Evolutionary conservation across 2,888 invertebrate genomes (phyloP).

Genomic region (Linyphia triangularis): DNA sequence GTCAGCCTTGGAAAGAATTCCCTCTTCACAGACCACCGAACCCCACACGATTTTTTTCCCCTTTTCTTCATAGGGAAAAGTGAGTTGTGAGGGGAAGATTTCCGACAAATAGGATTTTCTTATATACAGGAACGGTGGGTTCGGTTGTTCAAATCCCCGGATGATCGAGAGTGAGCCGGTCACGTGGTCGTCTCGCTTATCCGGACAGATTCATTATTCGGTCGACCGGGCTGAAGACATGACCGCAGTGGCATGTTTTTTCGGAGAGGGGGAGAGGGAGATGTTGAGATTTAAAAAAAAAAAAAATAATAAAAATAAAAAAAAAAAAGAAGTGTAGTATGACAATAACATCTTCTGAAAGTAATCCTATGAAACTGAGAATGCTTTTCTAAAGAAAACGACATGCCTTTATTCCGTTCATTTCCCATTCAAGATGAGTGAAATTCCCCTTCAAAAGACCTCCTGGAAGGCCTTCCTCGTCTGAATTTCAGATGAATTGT

Average conservation of each 20-base stretch:
- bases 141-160: constrained; percentile 40
- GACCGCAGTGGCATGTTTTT: neutral
- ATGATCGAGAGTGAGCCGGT: constrained; percentile 37
- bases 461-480: no score
- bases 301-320: no score
- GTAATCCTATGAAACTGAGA: no score
- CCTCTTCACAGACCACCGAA: neutral
- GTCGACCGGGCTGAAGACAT: constrained; percentile 8
- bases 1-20: constrained; percentile 22
- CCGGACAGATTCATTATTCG: constrained; percentile 32
- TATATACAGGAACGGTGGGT: neutral
- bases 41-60: neutral
- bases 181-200: constrained; percentile 23
- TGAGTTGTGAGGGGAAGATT: constrained; percentile 14
- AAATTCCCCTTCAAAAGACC: no score
- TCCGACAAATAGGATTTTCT: constrained; percentile 47
- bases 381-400: no score
- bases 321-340: no score
- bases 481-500: no score
- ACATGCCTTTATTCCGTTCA: no score
- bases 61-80: neutral
- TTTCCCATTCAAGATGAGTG: no score
- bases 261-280: neutral
- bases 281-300: no score
- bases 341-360: no score